These are phyloP conservation scores for Parotocinclus haroldoi DNA, from an alignment of 2,797 vertebrate species.

Conservation along the genomic window DNA sequence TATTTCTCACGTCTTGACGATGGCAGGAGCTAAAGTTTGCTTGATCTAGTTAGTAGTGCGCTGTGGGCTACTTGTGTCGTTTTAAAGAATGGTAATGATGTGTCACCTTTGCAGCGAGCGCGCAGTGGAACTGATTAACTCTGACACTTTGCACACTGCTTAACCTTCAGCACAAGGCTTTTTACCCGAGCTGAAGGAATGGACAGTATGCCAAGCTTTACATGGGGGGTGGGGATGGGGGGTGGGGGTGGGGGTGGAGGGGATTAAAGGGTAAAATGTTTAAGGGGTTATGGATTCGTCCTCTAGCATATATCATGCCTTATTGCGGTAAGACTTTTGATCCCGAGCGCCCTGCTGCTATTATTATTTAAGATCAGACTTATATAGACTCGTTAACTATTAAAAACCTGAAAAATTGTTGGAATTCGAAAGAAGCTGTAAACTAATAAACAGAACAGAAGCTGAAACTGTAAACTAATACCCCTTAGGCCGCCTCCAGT, in stretches of 20 bases:
- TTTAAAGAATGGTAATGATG: conserved; percentile 57
- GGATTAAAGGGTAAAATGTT: neutral
- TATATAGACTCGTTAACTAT: too few species aligned
- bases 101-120: conserved; percentile 53
- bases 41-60: conserved; percentile 41
- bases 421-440: too few species aligned
- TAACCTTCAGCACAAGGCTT: conserved; percentile 35
- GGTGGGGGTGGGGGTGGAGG: too few species aligned
- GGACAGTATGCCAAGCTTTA: neutral
- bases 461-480: too few species aligned
- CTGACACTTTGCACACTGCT: conserved; percentile 53
- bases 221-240: too few species aligned
- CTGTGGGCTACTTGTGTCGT: conserved; percentile 46
- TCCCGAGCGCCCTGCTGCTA: too few species aligned
- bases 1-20: conserved; percentile 4
- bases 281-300: neutral
- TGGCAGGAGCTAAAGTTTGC: conserved; percentile 22
- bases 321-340: too few species aligned
- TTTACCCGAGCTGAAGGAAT: neutral
- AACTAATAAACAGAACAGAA: too few species aligned
- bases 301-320: neutral
- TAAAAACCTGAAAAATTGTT: too few species aligned
- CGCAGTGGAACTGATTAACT: conserved; percentile 54
- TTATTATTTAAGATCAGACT: too few species aligned
- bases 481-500: too few species aligned